Evolutionary conservation across 2,113 vertebrate species (phyloP), one percentile per base, ranked within the genome.

Genomic region (Rhynchomys soricoides): DNA sequence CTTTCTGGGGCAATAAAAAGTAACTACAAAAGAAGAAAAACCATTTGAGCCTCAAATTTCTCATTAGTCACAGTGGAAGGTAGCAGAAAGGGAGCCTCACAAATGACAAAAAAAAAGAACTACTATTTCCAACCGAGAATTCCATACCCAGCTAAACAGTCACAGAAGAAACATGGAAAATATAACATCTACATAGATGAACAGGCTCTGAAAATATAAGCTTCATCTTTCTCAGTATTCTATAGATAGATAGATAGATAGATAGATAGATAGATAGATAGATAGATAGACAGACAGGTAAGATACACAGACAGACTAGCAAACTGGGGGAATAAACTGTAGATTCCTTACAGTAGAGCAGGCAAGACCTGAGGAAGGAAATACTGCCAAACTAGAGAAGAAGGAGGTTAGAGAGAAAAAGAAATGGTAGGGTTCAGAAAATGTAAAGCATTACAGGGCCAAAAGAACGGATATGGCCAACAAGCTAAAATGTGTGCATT

Each of bases 11-110:
- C 17, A 77, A 81, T 59, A 92, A 68, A 40, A 88, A 83, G 2
- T 83, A 91, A 79, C 37, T 79, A 74, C 40, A 90, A 81, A 81
- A 45, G 64, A 87, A 96, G 16, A 89, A 85, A 90, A 90, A 37
- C 64, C 34, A 77, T 48, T 75, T 43, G 70, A 52, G 50, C 57
- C 78, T 85, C 85, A 85, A 26, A 81, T 8, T 77, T 93, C 79
- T 43, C 10, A 59, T 71, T 45, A 48, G 45, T n/a, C 74, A 74
- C 11, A 89, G 3, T 68, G 21, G 26, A 90, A 13, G 11, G 4
- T 43, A 68, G 31, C 81, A 77, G 7, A 5, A 92, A 71, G 62
- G 24, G 19, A 92, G 19, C 2, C 15, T 57, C 87, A 86, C 92
- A 94, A 79, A 24, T 64, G 52, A 24, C 40, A 77, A 88, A 93